Conservation (phyloP, 2,113 vertebrate genomes). For the Fregetta grallaria region DNA sequence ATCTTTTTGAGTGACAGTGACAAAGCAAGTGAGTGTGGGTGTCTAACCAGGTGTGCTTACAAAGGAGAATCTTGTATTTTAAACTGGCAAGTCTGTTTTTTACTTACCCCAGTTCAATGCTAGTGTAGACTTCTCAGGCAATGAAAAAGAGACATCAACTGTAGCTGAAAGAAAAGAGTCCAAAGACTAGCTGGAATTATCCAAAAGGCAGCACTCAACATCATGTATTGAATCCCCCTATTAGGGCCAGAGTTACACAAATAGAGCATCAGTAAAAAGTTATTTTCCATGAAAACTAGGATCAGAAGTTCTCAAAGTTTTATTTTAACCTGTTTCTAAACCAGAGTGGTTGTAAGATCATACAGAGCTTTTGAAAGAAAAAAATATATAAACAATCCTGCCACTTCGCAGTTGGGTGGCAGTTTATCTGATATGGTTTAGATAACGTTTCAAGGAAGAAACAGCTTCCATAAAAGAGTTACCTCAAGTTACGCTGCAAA, state of each 20-base stretch:
- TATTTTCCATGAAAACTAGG: not conserved
- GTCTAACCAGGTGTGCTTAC: not conserved
- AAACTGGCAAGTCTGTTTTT: not conserved
- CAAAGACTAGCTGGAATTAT: not conserved
- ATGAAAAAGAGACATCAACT: not conserved
- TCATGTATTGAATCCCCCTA: fast-evolving
- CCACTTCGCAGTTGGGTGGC: not conserved
- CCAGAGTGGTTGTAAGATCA: not conserved
- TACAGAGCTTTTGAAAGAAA: not conserved
- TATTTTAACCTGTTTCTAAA: not conserved
- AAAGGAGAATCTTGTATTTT: not conserved
- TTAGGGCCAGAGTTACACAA: not conserved
- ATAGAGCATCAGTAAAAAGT: not conserved
- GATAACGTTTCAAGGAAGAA: not conserved
- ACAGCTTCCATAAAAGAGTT: not conserved
- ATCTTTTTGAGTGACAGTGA: not conserved
- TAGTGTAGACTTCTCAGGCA: not conserved
- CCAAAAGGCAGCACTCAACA: not conserved
- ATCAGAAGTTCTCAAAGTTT: not conserved
- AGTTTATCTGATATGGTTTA: not conserved
- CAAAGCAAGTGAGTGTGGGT: not conserved
- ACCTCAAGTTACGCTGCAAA: not conserved
- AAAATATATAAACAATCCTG: not conserved
- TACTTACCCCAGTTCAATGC: fast-evolving
- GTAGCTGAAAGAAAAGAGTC: not conserved